Evolutionary conservation across 2,113 vertebrate genomes (phyloP).

Genomic region (Pangasianodon gigas): DNA sequence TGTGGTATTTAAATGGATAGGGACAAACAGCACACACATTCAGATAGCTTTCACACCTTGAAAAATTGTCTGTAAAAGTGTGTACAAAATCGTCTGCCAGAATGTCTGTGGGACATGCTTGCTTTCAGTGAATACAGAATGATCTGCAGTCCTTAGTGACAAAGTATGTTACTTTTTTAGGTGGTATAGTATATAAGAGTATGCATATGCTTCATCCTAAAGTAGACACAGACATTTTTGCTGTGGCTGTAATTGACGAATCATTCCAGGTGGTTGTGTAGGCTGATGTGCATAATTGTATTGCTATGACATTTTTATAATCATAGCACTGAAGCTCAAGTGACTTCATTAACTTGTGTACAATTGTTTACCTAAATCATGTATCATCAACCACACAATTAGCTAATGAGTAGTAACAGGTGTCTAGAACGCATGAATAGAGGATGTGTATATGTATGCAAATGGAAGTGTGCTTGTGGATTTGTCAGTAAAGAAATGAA

Average conservation of each 20-base stretch:
- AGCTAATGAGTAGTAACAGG: conserved; percentile 33
- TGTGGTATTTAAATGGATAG: conserved; percentile 46
- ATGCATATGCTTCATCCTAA: background rate
- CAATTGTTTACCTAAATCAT: conserved; percentile 43
- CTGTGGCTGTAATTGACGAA: background rate
- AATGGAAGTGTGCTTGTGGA: background rate
- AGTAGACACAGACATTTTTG: background rate
- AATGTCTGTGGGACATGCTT: conserved; percentile 16
- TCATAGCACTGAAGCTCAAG: conserved; percentile 14
- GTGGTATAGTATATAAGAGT: background rate
- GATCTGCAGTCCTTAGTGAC: background rate
- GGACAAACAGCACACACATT: conserved; percentile 38
- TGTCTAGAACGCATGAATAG: conserved; percentile 18
- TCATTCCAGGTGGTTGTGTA: conserved; percentile 12
- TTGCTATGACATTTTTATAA: conserved; percentile 18
- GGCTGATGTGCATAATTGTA: conserved; percentile 28
- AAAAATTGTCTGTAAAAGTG: conserved; percentile 8
- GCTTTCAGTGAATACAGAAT: background rate
- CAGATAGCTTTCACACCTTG: conserved; percentile 14
- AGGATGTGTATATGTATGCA: conserved; percentile 5
- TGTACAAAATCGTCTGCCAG: background rate
- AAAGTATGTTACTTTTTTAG: background rate
- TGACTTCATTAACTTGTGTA: conserved; percentile 35
- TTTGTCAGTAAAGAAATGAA: background rate
- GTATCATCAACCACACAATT: conserved; percentile 36